Base-by-base conservation (phyloP, 2,888 invertebrate species). In the Petrolisthes cinctipes region DNA sequence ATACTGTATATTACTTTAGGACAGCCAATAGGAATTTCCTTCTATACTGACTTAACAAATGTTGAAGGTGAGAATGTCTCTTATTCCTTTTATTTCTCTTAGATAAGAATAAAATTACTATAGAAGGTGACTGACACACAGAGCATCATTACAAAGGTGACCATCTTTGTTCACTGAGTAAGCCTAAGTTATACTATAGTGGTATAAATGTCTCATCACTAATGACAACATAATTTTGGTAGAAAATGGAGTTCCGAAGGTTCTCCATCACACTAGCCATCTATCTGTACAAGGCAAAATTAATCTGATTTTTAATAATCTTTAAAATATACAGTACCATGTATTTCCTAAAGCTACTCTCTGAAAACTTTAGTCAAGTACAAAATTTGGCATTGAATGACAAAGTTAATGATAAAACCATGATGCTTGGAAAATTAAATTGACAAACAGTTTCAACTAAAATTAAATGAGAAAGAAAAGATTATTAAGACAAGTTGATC, bases 121-220 rank as follows among this genome's bases (percentile, higher is more conserved):
- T 79, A 56, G 78, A 79, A 53, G 56, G 78, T 79, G 78, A 79
- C 78, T 56, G 17, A 79, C 78, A 54, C 56, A 54, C 53, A 79
- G 53, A 56, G 37, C 37, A 37, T 37, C 37, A 37, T 37, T 37
- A 37, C 37, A 37, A 37, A 37, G 37, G 37, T 37, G 37, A 66
- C 57, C 71, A 53, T 80, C 23, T 57, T 83, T 73, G 75, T 57
- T 51, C 85, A 85, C 85, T 81, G 61, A 51, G 57, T 51, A 54
- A 85, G 61, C 20, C 80, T 85, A 85, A 66, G 20, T 37, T 37
- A 37, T 57, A 57, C 66, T 23, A 80, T 85, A 81, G 73, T 73
- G 61, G 80, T 85, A 85, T 56, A 85, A 81, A 85, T 57, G 68
- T 53, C 85, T 85, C 73, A 71, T 20, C 5, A 56, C 85, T 85